Conservation (phyloP, 2,888 invertebrate species). For the Brenthis hecate region DNA sequence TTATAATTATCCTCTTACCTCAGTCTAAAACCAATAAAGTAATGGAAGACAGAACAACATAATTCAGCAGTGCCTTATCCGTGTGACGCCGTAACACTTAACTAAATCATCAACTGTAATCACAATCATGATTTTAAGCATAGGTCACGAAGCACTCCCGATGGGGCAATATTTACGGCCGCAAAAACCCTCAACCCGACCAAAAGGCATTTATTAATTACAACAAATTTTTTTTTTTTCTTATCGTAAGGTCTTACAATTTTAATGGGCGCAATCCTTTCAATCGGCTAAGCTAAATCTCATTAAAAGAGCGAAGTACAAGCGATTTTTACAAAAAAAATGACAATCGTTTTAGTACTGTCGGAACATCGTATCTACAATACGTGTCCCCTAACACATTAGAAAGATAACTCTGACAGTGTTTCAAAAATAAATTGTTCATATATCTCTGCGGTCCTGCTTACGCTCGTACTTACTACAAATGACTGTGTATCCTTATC, state of each 20-base stretch:
- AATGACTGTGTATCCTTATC: slow-evolving; percentile 77
- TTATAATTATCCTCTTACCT: slow-evolving; percentile 71
- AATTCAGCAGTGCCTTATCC: slow-evolving; percentile 72
- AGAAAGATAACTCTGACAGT: slow-evolving; percentile 51
- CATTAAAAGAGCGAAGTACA: slow-evolving; percentile 9
- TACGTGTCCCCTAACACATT: slow-evolving; percentile 60
- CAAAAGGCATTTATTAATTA: slow-evolving; percentile 57
- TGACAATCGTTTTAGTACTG: slow-evolving; percentile 8
- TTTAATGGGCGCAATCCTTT: slow-evolving; percentile 9
- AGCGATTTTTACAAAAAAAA: slow-evolving; percentile 26
- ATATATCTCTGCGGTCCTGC: slow-evolving; percentile 53
- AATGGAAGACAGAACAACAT: slow-evolving; percentile 70
- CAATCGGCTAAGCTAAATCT: not conserved
- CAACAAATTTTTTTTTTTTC: slow-evolving; percentile 56
- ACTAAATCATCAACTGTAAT: slow-evolving; percentile 74
- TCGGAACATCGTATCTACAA: slow-evolving; percentile 54
- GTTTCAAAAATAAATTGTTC: slow-evolving; percentile 64
- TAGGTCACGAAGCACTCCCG: slow-evolving; percentile 74
- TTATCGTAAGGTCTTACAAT: slow-evolving; percentile 54
- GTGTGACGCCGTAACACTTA: slow-evolving; percentile 51
- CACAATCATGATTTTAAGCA: slow-evolving; percentile 72
- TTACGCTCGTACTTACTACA: slow-evolving; percentile 63
- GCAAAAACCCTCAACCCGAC: slow-evolving; percentile 60
- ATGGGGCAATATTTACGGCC: slow-evolving; percentile 67
- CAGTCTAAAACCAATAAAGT: slow-evolving; percentile 73